Evolutionary conservation across 2,888 invertebrate genomes (phyloP).

Genomic region (Eupithecia subumbrata): DNA sequence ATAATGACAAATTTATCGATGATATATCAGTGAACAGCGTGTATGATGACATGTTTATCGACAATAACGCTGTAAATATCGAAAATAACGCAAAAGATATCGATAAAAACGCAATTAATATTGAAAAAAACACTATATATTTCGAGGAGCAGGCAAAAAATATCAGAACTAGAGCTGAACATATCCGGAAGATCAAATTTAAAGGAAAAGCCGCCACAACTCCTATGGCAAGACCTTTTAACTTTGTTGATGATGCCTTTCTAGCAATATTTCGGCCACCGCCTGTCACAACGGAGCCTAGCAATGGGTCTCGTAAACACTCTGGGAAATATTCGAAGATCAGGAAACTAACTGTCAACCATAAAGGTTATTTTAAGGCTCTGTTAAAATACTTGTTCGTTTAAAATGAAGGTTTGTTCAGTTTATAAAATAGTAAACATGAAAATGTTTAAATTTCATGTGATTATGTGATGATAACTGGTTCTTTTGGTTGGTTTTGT

Average conservation of each 20-base stretch:
- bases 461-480: neutral
- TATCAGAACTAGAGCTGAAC: neutral
- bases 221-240: neutral
- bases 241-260: neutral
- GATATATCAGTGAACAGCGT: neutral
- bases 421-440: too few relatives aligned
- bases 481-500: neutral
- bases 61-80: neutral
- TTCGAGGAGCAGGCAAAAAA: neutral
- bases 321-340: neutral
- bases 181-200: neutral
- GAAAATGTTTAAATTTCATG: neutral
- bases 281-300: neutral
- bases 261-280: neutral
- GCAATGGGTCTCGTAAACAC: neutral
- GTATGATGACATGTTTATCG: neutral
- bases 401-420: neutral
- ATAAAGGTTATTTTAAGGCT: neutral
- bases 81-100: neutral
- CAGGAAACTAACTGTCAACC: neutral
- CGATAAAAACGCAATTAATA: neutral
- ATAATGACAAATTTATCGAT: neutral
- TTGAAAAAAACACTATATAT: neutral
- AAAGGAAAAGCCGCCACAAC: neutral
- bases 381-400: neutral